Base-by-base conservation (phyloP, 92 coral and sea anemone species). In the Phenganax marumi region DNA sequence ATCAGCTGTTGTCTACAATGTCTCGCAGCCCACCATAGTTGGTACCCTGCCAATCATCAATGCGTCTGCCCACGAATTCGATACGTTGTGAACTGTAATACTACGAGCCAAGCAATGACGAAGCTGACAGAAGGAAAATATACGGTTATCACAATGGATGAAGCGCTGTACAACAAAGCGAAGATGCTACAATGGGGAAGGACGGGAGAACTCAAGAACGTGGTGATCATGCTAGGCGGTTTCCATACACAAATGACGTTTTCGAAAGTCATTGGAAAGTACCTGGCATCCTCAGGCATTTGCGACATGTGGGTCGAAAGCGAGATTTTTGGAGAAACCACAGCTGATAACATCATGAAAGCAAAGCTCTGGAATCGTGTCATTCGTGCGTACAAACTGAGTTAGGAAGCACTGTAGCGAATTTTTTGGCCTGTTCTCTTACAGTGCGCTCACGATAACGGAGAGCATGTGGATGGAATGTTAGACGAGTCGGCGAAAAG, bases 291-390 rank as follows among this genome's bases (percentile, higher is more conserved):
- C 21, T 84, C 87, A 8, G 82, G 76, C 22, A 62, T 86, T 22
- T 51, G 60, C 47, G 84, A 86, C 22, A 87, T 62, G 46, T 86
- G 89, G 89, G 80, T 22, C 19, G 82, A 84, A 48, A 84, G 90
- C 60, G 85, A 84, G 82, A 52, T 88, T 33, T 84, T 88, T 17
- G 90, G 88, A 0, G 88, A 88, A 72, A 84, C 81, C 12, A 91
- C 91, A 19, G 91, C 88, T 8, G 84, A 16, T 0, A 91, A 91
- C 84, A 75, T 91, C 23, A 77, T 91, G 12, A 89, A 76, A 91
- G 94, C 90, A 84, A 91, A 91, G 85, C 69, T 79, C 49, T 88
- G 91, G 94, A 91, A 91, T 57, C 87, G 91, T 17, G 94, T 88
- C 39, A 70, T 86, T 12, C 26, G 89, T 54, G 89, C 89, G 24